These are phyloP conservation scores for Melangyna quadrimaculata DNA, from an alignment of 2,888 invertebrate species.

Conservation along the genomic window DNA sequence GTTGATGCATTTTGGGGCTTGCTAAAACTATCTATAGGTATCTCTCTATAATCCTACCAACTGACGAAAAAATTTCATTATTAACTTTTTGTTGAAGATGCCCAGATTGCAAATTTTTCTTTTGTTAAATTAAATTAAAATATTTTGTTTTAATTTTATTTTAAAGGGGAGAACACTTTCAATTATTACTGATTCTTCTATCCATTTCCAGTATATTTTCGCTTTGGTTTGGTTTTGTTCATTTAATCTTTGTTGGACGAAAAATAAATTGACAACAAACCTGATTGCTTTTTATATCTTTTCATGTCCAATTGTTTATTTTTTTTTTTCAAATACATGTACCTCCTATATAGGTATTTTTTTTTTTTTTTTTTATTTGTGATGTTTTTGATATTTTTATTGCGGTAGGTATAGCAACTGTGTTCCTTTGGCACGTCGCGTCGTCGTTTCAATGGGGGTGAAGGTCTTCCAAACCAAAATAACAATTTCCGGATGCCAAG, in stretches of 20 bases:
- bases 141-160: no score
- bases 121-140: no score
- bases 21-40: no score
- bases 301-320: background rate
- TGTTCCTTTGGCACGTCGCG: background rate
- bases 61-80: no score
- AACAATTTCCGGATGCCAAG: background rate
- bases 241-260: background rate
- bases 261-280: background rate
- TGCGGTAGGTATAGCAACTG: background rate
- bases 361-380: background rate
- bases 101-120: no score
- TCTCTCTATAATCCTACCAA: no score
- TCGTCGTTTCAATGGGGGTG: background rate
- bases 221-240: background rate
- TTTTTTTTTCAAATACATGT: background rate
- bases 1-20: no score
- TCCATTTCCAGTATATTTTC: background rate
- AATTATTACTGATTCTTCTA: background rate
- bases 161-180: background rate
- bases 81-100: no score
- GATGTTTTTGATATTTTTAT: background rate
- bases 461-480: background rate
- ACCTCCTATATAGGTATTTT: no score
- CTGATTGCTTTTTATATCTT: background rate